Evolutionary conservation across 2,113 vertebrate species (phyloP).

Genomic region (Gorsachius goisagi): DNA sequence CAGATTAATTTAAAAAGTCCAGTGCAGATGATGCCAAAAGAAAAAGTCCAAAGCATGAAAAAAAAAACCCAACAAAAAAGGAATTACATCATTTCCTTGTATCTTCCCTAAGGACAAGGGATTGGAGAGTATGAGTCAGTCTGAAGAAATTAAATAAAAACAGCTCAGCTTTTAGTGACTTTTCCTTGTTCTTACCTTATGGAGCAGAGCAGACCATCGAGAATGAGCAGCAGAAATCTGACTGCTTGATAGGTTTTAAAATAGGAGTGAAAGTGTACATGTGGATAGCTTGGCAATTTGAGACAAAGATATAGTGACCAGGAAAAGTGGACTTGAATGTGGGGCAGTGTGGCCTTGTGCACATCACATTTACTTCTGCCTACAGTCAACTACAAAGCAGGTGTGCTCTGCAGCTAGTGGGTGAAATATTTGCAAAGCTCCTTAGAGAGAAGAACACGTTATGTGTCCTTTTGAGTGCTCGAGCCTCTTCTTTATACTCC

Average conservation of each 20-base stretch:
- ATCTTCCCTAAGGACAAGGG: slow-evolving; percentile 73
- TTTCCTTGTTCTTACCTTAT: slow-evolving; percentile 53
- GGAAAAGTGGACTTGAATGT: neutral
- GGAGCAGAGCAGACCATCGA: neutral
- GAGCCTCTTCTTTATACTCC: neutral
- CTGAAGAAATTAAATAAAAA: slow-evolving; percentile 70
- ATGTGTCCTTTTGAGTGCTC: neutral
- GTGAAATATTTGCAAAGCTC: neutral
- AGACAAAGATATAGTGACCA: neutral
- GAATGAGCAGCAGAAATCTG: neutral
- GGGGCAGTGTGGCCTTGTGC: neutral
- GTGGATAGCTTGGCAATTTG: neutral
- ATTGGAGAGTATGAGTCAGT: slow-evolving; percentile 74
- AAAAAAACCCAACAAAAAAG: neutral
- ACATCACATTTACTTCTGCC: neutral
- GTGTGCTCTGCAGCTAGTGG: neutral
- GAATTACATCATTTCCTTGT: slow-evolving; percentile 76
- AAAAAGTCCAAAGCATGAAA: slow-evolving; percentile 34
- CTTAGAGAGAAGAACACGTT: neutral
- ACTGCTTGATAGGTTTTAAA: neutral
- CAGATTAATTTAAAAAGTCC: slow-evolving; percentile 55
- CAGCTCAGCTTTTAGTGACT: slow-evolving; percentile 59
- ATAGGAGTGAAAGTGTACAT: neutral
- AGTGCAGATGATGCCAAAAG: slow-evolving; percentile 33
- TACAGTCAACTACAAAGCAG: neutral